These are phyloP conservation scores for Silurus aristotelis DNA, from an alignment of 2,797 vertebrate genomes.

Conservation along the genomic window DNA sequence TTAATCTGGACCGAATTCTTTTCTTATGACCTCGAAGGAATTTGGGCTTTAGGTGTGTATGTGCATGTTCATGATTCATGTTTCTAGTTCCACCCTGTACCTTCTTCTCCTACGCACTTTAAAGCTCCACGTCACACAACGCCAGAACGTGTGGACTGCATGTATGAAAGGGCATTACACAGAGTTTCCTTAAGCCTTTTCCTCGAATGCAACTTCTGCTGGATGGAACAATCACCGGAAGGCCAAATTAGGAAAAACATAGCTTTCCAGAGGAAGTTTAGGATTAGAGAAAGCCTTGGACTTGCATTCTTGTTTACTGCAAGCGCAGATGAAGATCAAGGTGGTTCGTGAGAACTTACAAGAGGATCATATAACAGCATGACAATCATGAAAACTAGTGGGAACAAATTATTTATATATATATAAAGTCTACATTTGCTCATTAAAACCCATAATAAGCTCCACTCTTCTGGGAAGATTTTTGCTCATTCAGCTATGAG, in stretches of 20 bases:
- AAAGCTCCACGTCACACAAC: background rate
- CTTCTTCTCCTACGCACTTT: conserved; percentile 19
- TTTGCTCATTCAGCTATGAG: no score
- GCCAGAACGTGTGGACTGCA: background rate
- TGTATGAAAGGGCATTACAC: background rate
- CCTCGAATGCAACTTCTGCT: background rate
- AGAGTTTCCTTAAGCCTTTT: background rate
- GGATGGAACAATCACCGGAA: conserved; percentile 54
- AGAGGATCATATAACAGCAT: background rate
- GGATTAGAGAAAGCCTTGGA: background rate
- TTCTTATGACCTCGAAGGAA: conserved; percentile 10
- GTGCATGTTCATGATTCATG: background rate
- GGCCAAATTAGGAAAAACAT: conserved; percentile 16
- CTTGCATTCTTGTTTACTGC: background rate
- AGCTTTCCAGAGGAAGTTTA: conserved; percentile 1
- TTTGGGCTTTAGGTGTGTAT: background rate
- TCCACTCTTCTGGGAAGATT: no score
- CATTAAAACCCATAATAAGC: no score
- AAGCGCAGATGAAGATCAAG: background rate
- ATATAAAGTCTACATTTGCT: no score
- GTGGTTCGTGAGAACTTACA: background rate
- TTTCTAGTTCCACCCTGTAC: conserved; percentile 6
- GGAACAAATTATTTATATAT: no score
- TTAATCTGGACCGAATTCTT: conserved; percentile 7
- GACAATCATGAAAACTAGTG: background rate